Conservation (phyloP, 1,140 invertebrate genomes). For the Drosophila melanogaster region Release_6_plus_ISO1_MT NT_033779.5:16750501-16751000, state of each 20-base stretch:
- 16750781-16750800: constrained; percentile 11
- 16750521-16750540: constrained; percentile 25
- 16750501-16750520: constrained; percentile 40
- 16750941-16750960: constrained; percentile 38
- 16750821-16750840: constrained; percentile 50
- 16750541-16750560: constrained; percentile 39
- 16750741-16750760: constrained; percentile 28
- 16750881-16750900: constrained; percentile 19
- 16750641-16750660: constrained; percentile 67
- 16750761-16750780: constrained; percentile 9
- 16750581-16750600: constrained; percentile 49
- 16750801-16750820: constrained; percentile 20
- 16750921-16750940: constrained; percentile 72
- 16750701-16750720: constrained; percentile 58
- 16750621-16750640: constrained; percentile 64
- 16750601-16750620: constrained; percentile 37
- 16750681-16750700: constrained; percentile 50
- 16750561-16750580: constrained; percentile 43
- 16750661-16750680: constrained; percentile 53
- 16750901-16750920: constrained; percentile 37
- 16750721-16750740: constrained; percentile 69
- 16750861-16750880: constrained; percentile 29
- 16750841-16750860: constrained; percentile 65
- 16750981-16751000: constrained; percentile 9
- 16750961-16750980: constrained; percentile 14